A percentile compares a stretch with the other conserved stretches of the same genome.
Evolutionary conservation across 2,888 invertebrate genomes (phyloP).

Genomic region (Ligdia adustata): DNA sequence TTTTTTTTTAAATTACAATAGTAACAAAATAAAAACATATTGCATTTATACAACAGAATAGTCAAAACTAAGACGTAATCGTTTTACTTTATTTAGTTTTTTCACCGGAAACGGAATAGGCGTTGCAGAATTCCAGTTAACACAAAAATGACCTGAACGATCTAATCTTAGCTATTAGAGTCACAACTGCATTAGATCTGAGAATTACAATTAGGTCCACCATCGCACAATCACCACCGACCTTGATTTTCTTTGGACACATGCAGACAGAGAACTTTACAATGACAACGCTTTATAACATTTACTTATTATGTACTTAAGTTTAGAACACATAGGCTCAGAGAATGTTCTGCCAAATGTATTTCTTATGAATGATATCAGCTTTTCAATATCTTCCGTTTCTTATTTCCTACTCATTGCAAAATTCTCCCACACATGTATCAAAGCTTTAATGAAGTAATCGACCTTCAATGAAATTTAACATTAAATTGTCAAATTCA

Average conservation of each 20-base stretch:
- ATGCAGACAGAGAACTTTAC: conserved; percentile 9
- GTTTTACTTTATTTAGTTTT: no score
- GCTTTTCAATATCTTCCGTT: neutral
- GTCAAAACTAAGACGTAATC: no score
- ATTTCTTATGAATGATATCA: conserved; percentile 1
- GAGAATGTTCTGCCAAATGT: conserved; percentile 1
- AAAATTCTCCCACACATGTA: conserved; percentile 1
- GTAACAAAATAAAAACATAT: no score
- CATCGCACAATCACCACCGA: conserved; percentile 10
- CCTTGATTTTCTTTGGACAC: conserved; percentile 21
- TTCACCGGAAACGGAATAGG: no score
- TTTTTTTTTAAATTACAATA: no score
- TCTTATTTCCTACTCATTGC: neutral
- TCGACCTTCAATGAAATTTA: conserved; percentile 20
- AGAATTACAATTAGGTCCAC: conserved; percentile 7
- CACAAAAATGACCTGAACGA: no score
- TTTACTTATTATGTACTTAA: conserved; percentile 5
- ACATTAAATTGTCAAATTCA: conserved; percentile 18
- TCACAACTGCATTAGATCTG: conserved; percentile 5
- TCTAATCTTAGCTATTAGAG: neutral
- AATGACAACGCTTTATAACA: conserved; percentile 11
- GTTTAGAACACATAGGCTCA: conserved; percentile 5
- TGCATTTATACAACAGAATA: no score
- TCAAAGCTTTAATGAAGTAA: neutral
- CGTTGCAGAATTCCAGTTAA: no score